A percentile compares a stretch with the other conserved stretches of the same genome.
phyloP scores from a whole-genome alignment of 2,888 invertebrate genomes.

The Drosophila prostipennis region DNA sequence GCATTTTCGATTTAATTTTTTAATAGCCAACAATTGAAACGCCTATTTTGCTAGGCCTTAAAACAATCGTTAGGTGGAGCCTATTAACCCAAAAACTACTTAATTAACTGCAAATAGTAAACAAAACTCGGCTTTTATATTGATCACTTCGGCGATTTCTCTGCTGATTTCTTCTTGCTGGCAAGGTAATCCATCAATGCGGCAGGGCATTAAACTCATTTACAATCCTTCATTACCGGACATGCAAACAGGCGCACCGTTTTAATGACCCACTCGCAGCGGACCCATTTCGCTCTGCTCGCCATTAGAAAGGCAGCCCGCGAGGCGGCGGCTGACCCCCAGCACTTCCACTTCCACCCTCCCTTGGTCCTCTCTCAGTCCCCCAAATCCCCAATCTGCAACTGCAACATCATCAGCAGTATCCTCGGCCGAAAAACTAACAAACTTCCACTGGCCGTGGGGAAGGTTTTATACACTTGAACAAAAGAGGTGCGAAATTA shows the following conservation, averaged over 20 bases:
- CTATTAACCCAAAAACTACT: conserved; percentile 15
- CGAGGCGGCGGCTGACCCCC: conserved; percentile 76
- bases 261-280: conserved; percentile 60
- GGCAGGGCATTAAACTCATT: conserved; percentile 63
- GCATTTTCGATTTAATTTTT: not conserved
- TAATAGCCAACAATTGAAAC: not conserved
- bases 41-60: no score
- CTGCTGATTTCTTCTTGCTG: not conserved
- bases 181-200: conserved; percentile 66
- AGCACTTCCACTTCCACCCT: conserved; percentile 47
- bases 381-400: conserved; percentile 1
- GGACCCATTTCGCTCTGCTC: conserved; percentile 57
- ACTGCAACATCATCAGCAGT: conserved; percentile 35
- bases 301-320: conserved; percentile 75
- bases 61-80: no score
- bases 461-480: conserved; percentile 9
- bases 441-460: conserved; percentile 35
- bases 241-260: conserved; percentile 45
- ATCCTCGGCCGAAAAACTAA: conserved; percentile 31
- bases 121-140: conserved; percentile 3
- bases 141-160: conserved; percentile 29
- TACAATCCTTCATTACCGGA: conserved; percentile 72
- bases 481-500: not conserved
- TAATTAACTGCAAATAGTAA: conserved; percentile 14
- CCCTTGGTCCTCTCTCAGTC: not conserved